Conservation (phyloP, 1,140 invertebrate genomes). For the Lanistes nyassanus region DNA sequence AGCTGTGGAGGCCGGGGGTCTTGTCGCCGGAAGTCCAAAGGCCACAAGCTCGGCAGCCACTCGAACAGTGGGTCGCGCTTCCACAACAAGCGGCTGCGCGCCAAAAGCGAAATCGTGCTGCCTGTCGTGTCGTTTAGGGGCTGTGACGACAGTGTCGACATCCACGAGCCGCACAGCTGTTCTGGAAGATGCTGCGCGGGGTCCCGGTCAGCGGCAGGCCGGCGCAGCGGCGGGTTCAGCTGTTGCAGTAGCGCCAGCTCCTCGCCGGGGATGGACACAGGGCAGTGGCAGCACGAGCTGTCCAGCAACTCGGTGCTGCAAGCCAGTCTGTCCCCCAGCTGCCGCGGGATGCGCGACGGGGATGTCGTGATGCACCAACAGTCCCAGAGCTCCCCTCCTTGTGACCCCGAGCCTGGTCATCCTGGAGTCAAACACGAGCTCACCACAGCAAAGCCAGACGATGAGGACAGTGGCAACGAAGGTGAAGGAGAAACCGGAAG, state of each 20-base stretch:
- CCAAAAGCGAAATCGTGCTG: background rate
- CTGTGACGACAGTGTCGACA: conserved; percentile 7
- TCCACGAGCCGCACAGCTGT: conserved; percentile 14
- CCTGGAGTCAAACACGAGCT: background rate
- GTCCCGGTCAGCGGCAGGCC: background rate
- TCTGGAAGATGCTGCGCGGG: background rate
- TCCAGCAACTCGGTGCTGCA: too few species aligned
- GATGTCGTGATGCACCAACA: background rate
- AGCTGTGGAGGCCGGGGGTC: too few species aligned
- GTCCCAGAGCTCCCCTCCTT: background rate
- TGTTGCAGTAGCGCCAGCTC: conserved; percentile 23
- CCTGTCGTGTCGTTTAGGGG: conserved; percentile 16
- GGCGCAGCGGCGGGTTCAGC: background rate
- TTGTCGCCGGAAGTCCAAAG: background rate
- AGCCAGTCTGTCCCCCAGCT: background rate
- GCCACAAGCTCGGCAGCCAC: background rate
- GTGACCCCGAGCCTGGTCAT: background rate
- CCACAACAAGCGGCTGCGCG: conserved; percentile 8
- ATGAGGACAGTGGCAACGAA: conserved; percentile 16
- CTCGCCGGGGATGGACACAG: conserved; percentile 7
- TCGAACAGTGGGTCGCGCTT: background rate
- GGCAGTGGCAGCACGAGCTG: background rate
- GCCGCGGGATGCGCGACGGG: too few species aligned
- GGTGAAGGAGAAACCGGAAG: background rate
- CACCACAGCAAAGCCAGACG: conserved; percentile 3